Evolutionary conservation across 2,888 invertebrate species (phyloP), one percentile per base, ranked within the genome.

Genomic region (Bombyx huttoni): DNA sequence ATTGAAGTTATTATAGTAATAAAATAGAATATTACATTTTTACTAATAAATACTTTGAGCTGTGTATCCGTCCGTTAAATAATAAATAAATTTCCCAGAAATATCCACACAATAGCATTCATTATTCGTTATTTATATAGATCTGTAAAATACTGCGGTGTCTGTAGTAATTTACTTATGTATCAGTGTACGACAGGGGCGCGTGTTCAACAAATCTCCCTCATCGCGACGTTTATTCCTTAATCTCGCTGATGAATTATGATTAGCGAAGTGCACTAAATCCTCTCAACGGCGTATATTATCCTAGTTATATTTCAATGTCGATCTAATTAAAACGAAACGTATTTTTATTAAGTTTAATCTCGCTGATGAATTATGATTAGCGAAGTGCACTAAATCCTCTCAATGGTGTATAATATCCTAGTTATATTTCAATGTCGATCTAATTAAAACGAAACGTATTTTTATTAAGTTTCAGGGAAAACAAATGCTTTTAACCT

Each of bases 191-290:
- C 12, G 13, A 46, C 24, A 46, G 50, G 53, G 55, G 57, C 48
- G 47, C 45, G 48, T 34, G 49, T 40, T 46, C 14, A 34, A 45
- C 8, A 57, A 53, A 52, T 60, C 68, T 67, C 73, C 75, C 77
- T 68, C 71, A 70, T 68, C 73, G 70, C 74, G 66, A 61, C 75
- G 74, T 75, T 83, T 81, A 82, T 86, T 87, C 86, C 86, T 86
- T 87, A 87, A 88, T 88, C 87, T 86, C 70, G 78, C 85, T 85
- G 86, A 87, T 88, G 87, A 87, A 87, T 86, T 88, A 87, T 86
- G 85, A 87, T 88, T 86, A 86, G 84, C 84, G 65, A 75, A 86
- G 86, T 87, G 87, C 86, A 86, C 85, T 86, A 81, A 84, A 83
- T 82, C 73, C 77, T 78, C 82, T 85, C 86, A 85, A 74, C 67